Evolutionary conservation across 2,113 vertebrate species (phyloP).

Genomic region (Callithrix jacchus): DNA sequence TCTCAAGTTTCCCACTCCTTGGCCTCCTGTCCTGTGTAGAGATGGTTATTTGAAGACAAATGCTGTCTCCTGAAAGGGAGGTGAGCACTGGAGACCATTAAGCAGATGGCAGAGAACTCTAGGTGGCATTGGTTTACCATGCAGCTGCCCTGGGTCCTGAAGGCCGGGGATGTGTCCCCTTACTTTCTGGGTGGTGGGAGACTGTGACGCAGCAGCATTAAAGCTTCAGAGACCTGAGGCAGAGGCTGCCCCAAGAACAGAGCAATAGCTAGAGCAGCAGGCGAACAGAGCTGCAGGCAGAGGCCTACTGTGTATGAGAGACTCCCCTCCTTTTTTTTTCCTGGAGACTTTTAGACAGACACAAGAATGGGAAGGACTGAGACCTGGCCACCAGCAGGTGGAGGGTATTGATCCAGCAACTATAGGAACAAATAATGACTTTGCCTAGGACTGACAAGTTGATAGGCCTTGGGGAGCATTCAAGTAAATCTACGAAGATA

Average conservation of each 20-base stretch:
- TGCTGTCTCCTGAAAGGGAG: not conserved
- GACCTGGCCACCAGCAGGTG: not conserved
- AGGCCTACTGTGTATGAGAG: not conserved
- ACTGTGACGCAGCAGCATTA: rapidly evolving
- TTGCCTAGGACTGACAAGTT: not conserved
- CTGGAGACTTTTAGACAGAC: not conserved
- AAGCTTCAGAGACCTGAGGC: not conserved
- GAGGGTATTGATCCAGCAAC: not conserved
- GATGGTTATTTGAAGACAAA: not conserved
- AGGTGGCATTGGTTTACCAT: no score
- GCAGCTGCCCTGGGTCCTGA: not conserved
- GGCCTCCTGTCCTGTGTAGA: not conserved
- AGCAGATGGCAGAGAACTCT: not conserved
- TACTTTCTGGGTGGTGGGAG: not conserved
- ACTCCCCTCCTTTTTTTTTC: no score
- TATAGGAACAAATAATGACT: not conserved
- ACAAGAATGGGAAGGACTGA: not conserved
- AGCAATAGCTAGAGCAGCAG: not conserved
- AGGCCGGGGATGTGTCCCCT: not conserved
- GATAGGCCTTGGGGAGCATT: no score
- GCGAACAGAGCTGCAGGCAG: not conserved
- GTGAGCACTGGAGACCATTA: not conserved
- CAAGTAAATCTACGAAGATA: not conserved
- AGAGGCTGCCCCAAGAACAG: not conserved
- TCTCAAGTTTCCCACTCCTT: not conserved